These are phyloP conservation scores for Heteronetta atricapilla DNA, from an alignment of 2,113 vertebrate species.

Conservation along the genomic window DNA sequence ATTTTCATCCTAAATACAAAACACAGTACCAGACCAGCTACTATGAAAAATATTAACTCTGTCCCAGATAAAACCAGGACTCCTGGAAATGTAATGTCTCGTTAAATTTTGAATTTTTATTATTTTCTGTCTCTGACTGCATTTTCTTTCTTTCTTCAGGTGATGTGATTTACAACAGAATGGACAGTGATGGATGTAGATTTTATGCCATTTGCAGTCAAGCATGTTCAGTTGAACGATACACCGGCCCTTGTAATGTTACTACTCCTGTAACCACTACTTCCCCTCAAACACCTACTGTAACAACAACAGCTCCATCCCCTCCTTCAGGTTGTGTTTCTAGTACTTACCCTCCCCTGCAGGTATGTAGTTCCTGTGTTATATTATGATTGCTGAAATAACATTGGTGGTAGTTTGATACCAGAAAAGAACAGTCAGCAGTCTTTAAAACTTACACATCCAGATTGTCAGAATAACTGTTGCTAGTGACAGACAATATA, in stretches of 20 bases:
- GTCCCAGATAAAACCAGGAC: not conserved
- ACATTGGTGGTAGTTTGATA: fast-evolving
- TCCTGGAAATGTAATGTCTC: fast-evolving
- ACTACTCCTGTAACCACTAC: not conserved
- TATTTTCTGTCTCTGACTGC: fast-evolving
- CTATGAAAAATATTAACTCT: not conserved
- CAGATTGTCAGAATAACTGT: fast-evolving
- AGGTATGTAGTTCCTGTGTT: not conserved
- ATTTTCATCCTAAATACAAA: not conserved
- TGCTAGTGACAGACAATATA: fast-evolving
- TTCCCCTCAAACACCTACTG: not conserved
- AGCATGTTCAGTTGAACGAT: constrained; percentile 70
- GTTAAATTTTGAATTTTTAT: fast-evolving
- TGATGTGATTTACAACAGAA: constrained; percentile 75
- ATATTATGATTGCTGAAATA: fast-evolving
- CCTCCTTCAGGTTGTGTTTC: constrained; percentile 27
- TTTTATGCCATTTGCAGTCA: constrained; percentile 78
- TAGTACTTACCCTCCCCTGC: not conserved
- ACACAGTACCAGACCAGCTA: not conserved
- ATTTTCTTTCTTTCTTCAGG: not conserved
- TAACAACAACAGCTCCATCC: not conserved
- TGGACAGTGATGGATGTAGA: constrained; percentile 76
- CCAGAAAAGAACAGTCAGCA: fast-evolving
- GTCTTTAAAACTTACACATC: fast-evolving
- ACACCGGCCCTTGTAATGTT: not conserved